Evolutionary conservation across 1,140 invertebrate genomes (phyloP).

Genomic region (Drosophila busckii): DNA sequence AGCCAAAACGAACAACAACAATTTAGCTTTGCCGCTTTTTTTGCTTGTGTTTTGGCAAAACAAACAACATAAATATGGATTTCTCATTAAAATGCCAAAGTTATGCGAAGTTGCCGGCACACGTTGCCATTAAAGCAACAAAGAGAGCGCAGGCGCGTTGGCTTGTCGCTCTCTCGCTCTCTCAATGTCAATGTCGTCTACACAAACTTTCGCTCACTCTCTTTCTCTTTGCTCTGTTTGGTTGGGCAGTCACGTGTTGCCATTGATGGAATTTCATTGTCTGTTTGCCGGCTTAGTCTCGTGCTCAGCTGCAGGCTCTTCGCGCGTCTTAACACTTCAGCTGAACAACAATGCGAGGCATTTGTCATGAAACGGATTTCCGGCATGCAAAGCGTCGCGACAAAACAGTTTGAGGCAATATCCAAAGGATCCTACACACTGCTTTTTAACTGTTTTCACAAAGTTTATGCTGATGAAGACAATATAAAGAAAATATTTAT

Average conservation of each 20-base stretch:
- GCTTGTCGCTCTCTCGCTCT: slow-evolving; percentile 12
- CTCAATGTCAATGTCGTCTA: slow-evolving; percentile 62
- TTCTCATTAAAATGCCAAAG: slow-evolving; percentile 75
- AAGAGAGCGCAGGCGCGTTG: slow-evolving; percentile 33
- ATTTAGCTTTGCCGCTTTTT: slow-evolving; percentile 49
- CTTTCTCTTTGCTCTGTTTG: slow-evolving; percentile 2
- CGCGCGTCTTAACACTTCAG: slow-evolving; percentile 51
- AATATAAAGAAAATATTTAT: too few relatives aligned
- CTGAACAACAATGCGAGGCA: slow-evolving; percentile 66
- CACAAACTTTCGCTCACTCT: slow-evolving; percentile 4
- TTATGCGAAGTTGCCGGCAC: slow-evolving; percentile 47
- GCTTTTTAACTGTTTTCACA: too few relatives aligned
- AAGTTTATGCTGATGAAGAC: too few relatives aligned
- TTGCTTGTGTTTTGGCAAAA: slow-evolving; percentile 53
- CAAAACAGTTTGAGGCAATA: too few relatives aligned
- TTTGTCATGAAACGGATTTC: slow-evolving; percentile 77
- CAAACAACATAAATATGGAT: slow-evolving; percentile 77
- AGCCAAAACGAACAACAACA: slow-evolving; percentile 72
- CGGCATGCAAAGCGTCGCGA: slow-evolving; percentile 47
- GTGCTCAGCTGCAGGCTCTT: background rate
- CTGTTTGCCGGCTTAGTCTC: slow-evolving; percentile 55
- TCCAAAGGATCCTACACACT: too few relatives aligned
- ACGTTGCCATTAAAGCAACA: background rate
- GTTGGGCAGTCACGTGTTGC: slow-evolving; percentile 60
- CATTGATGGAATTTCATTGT: slow-evolving; percentile 73